Evolutionary conservation across 2,113 vertebrate species (phyloP), one percentile per base, ranked within the genome.

Genomic region (Thryonomys swinderianus): DNA sequence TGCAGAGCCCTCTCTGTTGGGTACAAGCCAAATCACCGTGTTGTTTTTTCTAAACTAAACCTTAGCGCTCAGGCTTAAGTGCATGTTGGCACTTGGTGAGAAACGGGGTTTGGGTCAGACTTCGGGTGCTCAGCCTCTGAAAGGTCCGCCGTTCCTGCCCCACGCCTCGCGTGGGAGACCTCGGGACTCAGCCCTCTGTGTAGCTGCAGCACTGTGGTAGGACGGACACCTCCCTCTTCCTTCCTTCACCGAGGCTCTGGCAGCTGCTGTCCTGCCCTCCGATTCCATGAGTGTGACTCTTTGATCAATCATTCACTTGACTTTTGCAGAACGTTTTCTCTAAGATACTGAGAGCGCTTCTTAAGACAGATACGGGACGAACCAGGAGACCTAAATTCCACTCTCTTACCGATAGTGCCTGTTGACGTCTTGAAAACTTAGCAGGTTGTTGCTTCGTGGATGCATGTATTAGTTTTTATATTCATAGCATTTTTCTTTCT

Each of bases 401-500:
- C 5, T 51, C 45, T 80, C 25, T 48, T 40, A 73, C 3, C 66
- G 67, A 62, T 0, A 37, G 21, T 51, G 55, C 55, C 5, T 51
- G 34, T 67, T 37, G 37, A 79, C 53, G 34, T 2, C 11, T 84
- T 62, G 30, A 21, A 71, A n/a, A 53, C n/a, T 25, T 37, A 62
- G 61, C 37, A 92, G 40, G 40, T 48, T 76, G 40, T 62, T 67
- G 6, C 37, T 91, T 67, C 27, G 30, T 69, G 9, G 42, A n/a
- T 73, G 7, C 20, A 40, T 64, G 84, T 69, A 69, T 64, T 57
- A 88, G 20, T 53, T 93, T 88, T 85, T 83, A 17, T 53, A 64
- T 53, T 79, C 42, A 25, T 48, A 59, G 16, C 21, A 57, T 67
- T 94, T 91, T 90, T 94, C 14, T 91, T 85, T 83, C 37, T 88